Evolutionary conservation across 2,888 invertebrate species (phyloP).

Genomic region (Cyaniris semiargus): DNA sequence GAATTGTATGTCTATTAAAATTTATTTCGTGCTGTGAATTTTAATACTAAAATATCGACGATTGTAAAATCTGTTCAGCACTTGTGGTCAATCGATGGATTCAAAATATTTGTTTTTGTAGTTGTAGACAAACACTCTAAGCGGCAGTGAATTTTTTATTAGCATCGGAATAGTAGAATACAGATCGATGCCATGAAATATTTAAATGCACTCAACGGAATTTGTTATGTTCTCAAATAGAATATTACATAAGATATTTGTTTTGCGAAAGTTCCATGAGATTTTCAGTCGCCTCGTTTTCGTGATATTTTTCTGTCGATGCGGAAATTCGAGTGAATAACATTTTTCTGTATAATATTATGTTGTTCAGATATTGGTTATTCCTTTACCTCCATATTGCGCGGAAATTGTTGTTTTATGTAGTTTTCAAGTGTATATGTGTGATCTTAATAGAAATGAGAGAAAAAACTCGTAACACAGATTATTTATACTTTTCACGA

Average conservation of each 20-base stretch:
- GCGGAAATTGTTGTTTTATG: background rate
- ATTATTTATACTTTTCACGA: too few relatives aligned
- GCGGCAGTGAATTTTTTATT: background rate
- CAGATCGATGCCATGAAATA: constrained; percentile 18
- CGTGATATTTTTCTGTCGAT: background rate
- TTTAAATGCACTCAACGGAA: constrained; percentile 10
- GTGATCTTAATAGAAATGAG: too few relatives aligned
- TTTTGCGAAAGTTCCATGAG: background rate
- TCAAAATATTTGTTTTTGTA: background rate
- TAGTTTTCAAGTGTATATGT: background rate
- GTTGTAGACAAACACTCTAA: background rate
- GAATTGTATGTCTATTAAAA: background rate
- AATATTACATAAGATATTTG: constrained; percentile 17
- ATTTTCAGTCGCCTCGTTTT: background rate
- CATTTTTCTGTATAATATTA: constrained; percentile 26
- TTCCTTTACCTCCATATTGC: background rate
- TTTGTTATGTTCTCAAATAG: constrained; percentile 14
- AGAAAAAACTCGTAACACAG: too few relatives aligned
- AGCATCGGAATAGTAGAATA: background rate
- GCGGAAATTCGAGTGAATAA: constrained; percentile 17
- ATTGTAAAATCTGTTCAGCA: background rate
- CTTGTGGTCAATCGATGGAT: background rate
- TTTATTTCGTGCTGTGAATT: constrained; percentile 4
- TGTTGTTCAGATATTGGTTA: constrained; percentile 1
- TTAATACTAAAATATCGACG: background rate